phyloP scores from a whole-genome alignment of 2,797 vertebrate genomes.

The Rhadinocentrus ornatus region DNA sequence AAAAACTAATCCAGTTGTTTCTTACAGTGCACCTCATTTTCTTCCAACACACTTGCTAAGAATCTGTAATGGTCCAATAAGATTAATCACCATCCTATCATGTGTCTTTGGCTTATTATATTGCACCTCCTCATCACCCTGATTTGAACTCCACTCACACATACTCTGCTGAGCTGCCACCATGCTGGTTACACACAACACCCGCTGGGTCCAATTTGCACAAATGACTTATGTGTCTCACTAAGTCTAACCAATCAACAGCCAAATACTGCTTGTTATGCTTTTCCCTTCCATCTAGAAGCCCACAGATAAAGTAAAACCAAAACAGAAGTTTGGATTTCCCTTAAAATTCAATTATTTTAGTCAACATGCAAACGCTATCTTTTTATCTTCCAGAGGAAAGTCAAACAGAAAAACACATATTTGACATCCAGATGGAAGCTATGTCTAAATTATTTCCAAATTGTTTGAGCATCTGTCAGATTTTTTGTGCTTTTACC shows the following conservation, averaged over 20 bases:
- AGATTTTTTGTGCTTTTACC: slow-evolving; percentile 20
- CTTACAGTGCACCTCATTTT: not conserved
- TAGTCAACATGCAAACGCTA: not conserved
- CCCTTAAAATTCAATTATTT: not conserved
- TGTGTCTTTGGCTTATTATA: not conserved
- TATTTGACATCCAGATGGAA: slow-evolving; percentile 12
- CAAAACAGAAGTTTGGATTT: not conserved
- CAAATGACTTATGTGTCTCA: slow-evolving; percentile 21
- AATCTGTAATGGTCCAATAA: not conserved
- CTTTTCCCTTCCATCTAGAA: not conserved
- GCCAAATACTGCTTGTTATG: not conserved
- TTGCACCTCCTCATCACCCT: slow-evolving; percentile 25
- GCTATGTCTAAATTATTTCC: slow-evolving; percentile 18
- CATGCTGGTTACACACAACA: slow-evolving; percentile 9
- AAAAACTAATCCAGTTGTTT: not conserved
- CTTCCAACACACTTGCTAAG: not conserved
- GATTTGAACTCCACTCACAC: slow-evolving; percentile 39
- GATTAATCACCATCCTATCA: not conserved
- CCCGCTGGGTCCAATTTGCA: slow-evolving; percentile 45
- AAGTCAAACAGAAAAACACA: slow-evolving; percentile 20
- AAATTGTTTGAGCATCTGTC: slow-evolving; percentile 32
- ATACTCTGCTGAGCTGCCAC: slow-evolving; percentile 19
- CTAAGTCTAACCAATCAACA: slow-evolving; percentile 39
- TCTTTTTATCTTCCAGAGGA: not conserved
- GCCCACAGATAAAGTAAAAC: not conserved